phyloP scores from a whole-genome alignment of 2,113 vertebrate species.

The Percopsis transmontana region DNA sequence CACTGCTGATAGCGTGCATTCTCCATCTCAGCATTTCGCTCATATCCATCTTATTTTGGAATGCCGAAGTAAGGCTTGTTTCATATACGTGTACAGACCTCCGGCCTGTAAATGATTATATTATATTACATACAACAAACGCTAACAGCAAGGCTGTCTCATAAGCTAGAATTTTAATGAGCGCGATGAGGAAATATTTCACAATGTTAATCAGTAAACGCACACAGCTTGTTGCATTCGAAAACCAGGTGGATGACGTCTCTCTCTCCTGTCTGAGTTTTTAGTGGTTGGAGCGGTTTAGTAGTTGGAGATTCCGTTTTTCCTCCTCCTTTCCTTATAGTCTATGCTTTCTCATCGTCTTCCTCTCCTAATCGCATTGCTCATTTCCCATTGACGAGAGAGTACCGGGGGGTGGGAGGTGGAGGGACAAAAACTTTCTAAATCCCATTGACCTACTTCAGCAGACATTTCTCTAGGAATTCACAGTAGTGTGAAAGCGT shows the following conservation, averaged over 20 bases:
- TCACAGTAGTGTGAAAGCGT: conserved; percentile 72
- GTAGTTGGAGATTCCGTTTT: neutral
- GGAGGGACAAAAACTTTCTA: conserved; percentile 68
- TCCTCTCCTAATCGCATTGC: conserved; percentile 68
- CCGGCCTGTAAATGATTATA: too few species aligned
- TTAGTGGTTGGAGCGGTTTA: too few species aligned
- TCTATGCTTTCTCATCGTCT: conserved; percentile 65
- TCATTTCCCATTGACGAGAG: conserved; percentile 70
- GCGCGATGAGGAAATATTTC: too few species aligned
- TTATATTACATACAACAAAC: too few species aligned
- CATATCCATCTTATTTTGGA: too few species aligned
- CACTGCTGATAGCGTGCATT: conserved; percentile 28
- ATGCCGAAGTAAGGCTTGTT: too few species aligned
- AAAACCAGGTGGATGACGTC: too few species aligned
- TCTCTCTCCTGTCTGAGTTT: too few species aligned
- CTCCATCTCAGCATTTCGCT: conserved; percentile 22
- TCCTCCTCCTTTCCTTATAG: conserved; percentile 58
- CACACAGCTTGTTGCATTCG: too few species aligned
- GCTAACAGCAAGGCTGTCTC: too few species aligned
- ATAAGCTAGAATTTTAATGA: too few species aligned
- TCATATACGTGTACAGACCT: too few species aligned
- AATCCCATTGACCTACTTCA: conserved; percentile 78
- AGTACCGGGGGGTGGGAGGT: conserved; percentile 39
- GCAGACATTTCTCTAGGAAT: conserved; percentile 74
- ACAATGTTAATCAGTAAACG: neutral